Evolutionary conservation across 2,113 vertebrate genomes (phyloP), one percentile per base, ranked within the genome.

Genomic region (Illadopsis cleaveri): DNA sequence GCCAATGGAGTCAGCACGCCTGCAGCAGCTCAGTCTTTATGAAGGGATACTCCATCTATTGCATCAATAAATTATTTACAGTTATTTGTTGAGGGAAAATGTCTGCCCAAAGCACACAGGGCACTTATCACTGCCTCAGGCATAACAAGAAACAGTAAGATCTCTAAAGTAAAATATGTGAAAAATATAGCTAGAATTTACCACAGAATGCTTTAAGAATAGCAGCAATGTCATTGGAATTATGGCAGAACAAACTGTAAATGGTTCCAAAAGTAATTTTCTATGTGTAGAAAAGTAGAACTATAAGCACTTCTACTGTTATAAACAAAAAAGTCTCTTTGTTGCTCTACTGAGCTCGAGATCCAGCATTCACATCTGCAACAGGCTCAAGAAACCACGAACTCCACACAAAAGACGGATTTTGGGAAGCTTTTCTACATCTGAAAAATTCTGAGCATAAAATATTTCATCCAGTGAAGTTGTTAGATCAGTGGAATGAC

Each of bases 51-150:
- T 62, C 82, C 48, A 47, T 48, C 73, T 58, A 54, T 15, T 51
- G 38, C 48, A 60, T 13, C 30, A 30, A 62, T 93, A 72, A 76
- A 93, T 90, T 58, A 94, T 86, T 95, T 70, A 86, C 53, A 64
- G 60, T 12, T 79, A 77, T 37, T 77, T 6, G 2, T 11, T 31
- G 71, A 77, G 33, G 27, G 35, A 71, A 58, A 38, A 27, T 0
- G 28, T 9, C 84, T 86, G 54, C 62, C 45, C 79, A 82, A 48
- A 87, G 72, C 81, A 82, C 10, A 5, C 9, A 47, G 76, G 31
- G 19, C 11, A 77, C 28, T 77, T 51, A 48, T 2, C 62, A 54
- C 27, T 53, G 50, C 66, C 58, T 35, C 31, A n/a, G 38, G 73
- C 48, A 28, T 1, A 71, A 44, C 24, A 30, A 35, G 23, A 37